phyloP scores from a whole-genome alignment of 2,113 vertebrate species.

The Xiphorhynchus elegans region DNA sequence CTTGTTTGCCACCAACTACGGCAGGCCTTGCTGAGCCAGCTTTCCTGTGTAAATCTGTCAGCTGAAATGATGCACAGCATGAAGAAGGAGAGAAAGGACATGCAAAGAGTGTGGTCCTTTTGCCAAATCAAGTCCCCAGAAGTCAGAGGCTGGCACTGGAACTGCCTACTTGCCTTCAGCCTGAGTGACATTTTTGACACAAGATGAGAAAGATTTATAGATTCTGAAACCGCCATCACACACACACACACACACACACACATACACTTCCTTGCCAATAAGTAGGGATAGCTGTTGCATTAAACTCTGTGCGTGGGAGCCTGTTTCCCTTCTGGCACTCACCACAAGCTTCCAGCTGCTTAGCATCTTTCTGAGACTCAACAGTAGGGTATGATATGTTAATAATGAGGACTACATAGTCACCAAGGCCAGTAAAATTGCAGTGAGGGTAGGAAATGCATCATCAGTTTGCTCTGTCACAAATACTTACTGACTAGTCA shows the following conservation, averaged over 20 bases:
- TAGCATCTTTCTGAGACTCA: conserved; percentile 63
- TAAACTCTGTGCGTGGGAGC: conserved; percentile 60
- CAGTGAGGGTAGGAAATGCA: conserved; percentile 37
- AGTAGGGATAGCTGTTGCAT: conserved; percentile 26
- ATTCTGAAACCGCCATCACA: not conserved
- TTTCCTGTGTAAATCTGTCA: conserved; percentile 80
- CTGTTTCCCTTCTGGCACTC: conserved; percentile 58
- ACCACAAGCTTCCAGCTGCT: conserved; percentile 61
- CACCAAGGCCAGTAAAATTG: conserved; percentile 41
- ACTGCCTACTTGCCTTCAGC: not conserved
- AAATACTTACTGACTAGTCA: conserved; percentile 16
- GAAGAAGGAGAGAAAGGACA: conserved; percentile 72
- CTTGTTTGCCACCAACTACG: conserved; percentile 80
- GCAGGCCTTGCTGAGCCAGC: conserved; percentile 74
- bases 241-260: too few species aligned
- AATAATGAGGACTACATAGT: conserved; percentile 52
- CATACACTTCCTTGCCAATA: conserved; percentile 20
- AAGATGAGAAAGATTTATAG: conserved; percentile 59
- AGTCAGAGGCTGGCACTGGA: conserved; percentile 35
- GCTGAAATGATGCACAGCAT: conserved; percentile 80
- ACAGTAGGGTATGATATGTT: conserved; percentile 60
- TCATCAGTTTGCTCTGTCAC: conserved; percentile 43
- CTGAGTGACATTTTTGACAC: conserved; percentile 60
- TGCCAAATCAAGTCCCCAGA: conserved; percentile 36
- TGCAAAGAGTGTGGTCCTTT: conserved; percentile 74